Conservation (phyloP, 2,797 vertebrate genomes). For the Anguilla megastoma region DNA sequence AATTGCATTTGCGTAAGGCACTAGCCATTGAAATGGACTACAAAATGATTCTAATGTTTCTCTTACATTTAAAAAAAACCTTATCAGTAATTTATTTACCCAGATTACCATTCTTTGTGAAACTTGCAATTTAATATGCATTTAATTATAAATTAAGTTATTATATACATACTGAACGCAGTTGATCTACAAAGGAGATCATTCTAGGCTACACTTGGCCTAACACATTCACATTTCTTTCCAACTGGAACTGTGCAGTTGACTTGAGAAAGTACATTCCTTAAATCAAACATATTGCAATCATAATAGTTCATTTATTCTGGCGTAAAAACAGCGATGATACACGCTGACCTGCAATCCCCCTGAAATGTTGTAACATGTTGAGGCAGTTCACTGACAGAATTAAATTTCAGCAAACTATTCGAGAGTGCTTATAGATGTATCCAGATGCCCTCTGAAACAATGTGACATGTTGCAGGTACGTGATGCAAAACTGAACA, state of each 20-base stretch:
- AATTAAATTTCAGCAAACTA: not conserved
- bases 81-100: not conserved
- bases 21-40: not conserved
- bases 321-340: not conserved
- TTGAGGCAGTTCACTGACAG: not conserved
- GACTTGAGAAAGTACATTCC: not conserved
- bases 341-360: not conserved
- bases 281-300: not conserved
- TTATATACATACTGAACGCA: not conserved
- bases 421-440: not conserved
- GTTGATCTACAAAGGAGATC: not conserved
- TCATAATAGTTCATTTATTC: not conserved
- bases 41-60: not conserved
- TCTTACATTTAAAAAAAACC: not conserved
- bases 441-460: conserved; percentile 9
- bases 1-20: not conserved
- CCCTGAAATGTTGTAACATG: not conserved
- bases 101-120: not conserved
- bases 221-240: not conserved
- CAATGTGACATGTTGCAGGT: not conserved
- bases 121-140: not conserved
- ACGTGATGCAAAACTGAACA: not conserved
- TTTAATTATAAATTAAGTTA: not conserved
- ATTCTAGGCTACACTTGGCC: not conserved
- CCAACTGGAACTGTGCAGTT: not conserved